These are phyloP conservation scores for Alosa alosa DNA, from an alignment of 2,113 vertebrate genomes.

Conservation along the genomic window DNA sequence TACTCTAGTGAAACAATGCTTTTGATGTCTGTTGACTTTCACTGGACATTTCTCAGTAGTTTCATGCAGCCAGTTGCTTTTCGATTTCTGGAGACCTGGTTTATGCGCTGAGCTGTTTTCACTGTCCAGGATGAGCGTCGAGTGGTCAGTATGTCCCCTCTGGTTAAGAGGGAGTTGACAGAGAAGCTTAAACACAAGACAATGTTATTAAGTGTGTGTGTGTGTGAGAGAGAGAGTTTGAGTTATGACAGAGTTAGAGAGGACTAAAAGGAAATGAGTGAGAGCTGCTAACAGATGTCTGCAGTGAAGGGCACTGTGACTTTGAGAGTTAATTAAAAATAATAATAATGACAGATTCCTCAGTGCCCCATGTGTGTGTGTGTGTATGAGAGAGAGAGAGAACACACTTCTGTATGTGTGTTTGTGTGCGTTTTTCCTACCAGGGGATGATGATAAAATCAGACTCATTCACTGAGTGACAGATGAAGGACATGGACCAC, in stretches of 20 bases:
- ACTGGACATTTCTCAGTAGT: not conserved
- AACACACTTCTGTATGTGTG: constrained; percentile 23
- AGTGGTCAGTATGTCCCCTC: not conserved
- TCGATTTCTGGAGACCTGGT: not conserved
- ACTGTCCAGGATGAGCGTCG: not conserved
- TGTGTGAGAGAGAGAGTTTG: not conserved
- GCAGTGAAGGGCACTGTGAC: constrained; percentile 72
- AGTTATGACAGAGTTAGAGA: constrained; percentile 13
- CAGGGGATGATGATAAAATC: constrained; percentile 71
- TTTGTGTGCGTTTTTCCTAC: constrained; percentile 27
- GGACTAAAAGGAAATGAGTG: constrained; percentile 19
- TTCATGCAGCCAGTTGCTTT: not conserved
- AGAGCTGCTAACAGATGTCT: constrained; percentile 58
- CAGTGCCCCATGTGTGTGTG: constrained; percentile 40
- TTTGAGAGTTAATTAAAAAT: constrained; percentile 77
- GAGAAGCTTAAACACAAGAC: not conserved
- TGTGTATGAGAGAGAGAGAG: constrained; percentile 25
- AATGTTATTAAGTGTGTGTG: not conserved
- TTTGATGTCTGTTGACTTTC: not conserved
- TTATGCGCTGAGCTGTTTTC: not conserved
- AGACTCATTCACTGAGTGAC: constrained; percentile 68
- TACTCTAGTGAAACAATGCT: too few relatives aligned
- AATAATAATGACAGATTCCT: constrained; percentile 63
- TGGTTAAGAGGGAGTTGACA: constrained; percentile 9
- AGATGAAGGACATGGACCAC: constrained; percentile 49